Base-by-base conservation (phyloP, 2,797 vertebrate species). In the Danio kyathit region DNA sequence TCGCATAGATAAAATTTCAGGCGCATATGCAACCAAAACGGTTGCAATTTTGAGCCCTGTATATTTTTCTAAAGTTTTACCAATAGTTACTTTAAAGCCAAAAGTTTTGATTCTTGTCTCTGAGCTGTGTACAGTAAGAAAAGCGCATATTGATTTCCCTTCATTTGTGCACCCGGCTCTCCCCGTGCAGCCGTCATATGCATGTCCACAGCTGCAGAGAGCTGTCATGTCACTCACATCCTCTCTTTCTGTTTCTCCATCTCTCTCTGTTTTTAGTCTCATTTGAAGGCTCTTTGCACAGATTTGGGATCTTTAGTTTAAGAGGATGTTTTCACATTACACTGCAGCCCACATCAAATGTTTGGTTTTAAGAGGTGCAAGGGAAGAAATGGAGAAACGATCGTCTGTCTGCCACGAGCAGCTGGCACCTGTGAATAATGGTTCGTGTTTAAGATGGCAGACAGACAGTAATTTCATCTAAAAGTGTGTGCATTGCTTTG, bases 351-450 rank as follows among this genome's bases (percentile, higher is more conserved):
- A 46, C 16, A 59, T 67, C 13, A 61, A 21, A 29, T n/a, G 17
- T 66, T 29, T 66, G 9, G 0, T 54, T 43, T 76, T 40, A n/a
- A 21, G 40, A n/a, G 7, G 44, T 16, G 2, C 43, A 19, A 16
- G 17, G 17, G 14, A 63, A 61, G 48, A 46, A 63, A 29, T 43
- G 19, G 51, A 46, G n/a, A 44, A 29, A 71, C 17, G 2, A 43
- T 79, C 43, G 48, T 52, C 17, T 52, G n/a, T 72, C 67, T 79
- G 29, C 38, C 10, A 46, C 57, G 1, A 65, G 40, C 54, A 78
- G 54, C 69, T 65, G 78, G 14, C 41, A 65, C 7, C 70, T 80
- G 70, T 80, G 78, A 80, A 80, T 80, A 73, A 80, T 80, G 60
- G 60, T 51, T 8, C 41, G 17, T 41, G 60, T 46, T 80, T 73